phyloP scores from a whole-genome alignment of 2,797 vertebrate genomes.

The Hydrophis major region DNA sequence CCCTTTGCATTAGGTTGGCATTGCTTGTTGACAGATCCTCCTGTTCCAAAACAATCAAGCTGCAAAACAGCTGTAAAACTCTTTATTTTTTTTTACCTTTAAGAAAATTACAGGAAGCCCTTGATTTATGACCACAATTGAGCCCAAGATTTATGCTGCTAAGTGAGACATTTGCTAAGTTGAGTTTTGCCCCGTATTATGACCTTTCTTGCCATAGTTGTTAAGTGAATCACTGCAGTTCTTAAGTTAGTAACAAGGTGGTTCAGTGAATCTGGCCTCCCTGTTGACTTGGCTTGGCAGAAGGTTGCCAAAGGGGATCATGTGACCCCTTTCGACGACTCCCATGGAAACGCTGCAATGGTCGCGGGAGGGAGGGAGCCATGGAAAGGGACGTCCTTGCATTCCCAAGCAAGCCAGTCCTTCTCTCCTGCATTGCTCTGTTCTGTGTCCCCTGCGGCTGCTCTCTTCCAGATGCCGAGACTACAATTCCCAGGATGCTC shows the following conservation, averaged over 20 bases:
- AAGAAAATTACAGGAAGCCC: background rate
- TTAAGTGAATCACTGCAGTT: background rate
- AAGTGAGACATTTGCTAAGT: background rate
- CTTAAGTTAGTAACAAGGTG: background rate
- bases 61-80: background rate
- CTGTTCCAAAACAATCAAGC: background rate
- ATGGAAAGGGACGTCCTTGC: background rate
- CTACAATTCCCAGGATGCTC: background rate
- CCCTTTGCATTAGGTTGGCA: background rate
- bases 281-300: background rate
- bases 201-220: background rate
- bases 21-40: background rate
- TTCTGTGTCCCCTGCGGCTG: background rate
- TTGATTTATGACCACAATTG: background rate
- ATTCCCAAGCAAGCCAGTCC: background rate
- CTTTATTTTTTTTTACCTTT: background rate
- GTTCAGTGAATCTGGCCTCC: background rate
- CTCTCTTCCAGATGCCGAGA: background rate
- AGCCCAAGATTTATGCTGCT: too few species aligned
- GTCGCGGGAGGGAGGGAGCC: background rate
- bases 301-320: background rate
- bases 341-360: background rate
- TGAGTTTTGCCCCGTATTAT: too few species aligned
- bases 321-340: background rate
- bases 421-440: background rate